Conservation (phyloP, 2,113 vertebrate species). For the Cromileptes altivelis region DNA sequence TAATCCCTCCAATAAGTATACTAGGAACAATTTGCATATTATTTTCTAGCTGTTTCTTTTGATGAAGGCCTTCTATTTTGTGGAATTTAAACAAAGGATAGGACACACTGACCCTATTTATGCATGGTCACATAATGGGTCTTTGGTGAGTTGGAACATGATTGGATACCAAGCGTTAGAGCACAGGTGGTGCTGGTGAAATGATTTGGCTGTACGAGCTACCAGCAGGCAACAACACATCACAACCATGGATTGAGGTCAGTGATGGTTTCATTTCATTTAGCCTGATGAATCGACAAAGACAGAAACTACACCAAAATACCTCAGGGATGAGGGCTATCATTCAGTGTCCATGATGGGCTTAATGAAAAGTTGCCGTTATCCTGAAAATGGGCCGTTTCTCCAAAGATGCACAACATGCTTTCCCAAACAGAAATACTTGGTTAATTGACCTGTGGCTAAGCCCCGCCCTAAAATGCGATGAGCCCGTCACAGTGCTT, state of each 20-base stretch:
- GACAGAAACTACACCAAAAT: neutral
- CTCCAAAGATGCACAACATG: too few relatives aligned
- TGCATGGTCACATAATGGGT: neutral
- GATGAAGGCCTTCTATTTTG: neutral
- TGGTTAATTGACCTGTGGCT: too few relatives aligned
- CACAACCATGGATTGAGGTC: neutral
- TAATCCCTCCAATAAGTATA: neutral
- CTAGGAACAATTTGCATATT: neutral
- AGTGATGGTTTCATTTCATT: neutral
- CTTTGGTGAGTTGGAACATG: too few relatives aligned
- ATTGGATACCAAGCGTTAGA: too few relatives aligned
- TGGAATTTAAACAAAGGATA: neutral
- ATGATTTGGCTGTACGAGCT: neutral
- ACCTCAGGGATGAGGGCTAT: neutral
- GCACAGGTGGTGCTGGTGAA: neutral
- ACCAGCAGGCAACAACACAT: neutral
- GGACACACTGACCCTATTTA: neutral
- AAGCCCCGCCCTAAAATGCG: too few relatives aligned
- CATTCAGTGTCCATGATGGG: neutral
- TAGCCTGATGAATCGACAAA: neutral
- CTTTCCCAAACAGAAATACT: too few relatives aligned
- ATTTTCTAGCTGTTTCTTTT: neutral
- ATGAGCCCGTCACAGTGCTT: too few relatives aligned
- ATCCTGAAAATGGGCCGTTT: too few relatives aligned
- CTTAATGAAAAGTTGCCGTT: too few relatives aligned